Conservation (phyloP, 92 coral and sea anemone genomes). For the Isaurus tuberculatus region DNA sequence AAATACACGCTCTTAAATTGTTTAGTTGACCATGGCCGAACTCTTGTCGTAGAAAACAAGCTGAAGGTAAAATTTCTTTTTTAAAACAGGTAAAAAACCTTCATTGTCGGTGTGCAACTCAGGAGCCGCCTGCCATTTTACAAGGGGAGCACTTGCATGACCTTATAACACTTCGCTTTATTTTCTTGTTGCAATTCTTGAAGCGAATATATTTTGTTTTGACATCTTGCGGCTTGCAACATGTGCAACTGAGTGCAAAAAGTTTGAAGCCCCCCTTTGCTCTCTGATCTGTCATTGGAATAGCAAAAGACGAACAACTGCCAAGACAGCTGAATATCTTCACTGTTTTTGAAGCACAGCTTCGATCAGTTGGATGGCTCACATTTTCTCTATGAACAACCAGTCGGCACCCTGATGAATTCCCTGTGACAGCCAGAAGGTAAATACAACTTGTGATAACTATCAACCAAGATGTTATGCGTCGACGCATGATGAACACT, state of each 20-base stretch:
- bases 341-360: constrained; percentile 13
- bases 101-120: neutral
- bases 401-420: constrained; percentile 9
- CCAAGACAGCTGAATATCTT: constrained; percentile 32
- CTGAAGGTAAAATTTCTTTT: neutral
- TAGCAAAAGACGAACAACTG: constrained; percentile 8
- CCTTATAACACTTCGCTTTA: constrained; percentile 16
- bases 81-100: neutral
- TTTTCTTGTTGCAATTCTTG: constrained; percentile 19
- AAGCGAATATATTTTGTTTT: constrained; percentile 38
- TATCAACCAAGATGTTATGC: constrained; percentile 1
- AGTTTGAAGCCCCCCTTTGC: constrained; percentile 3
- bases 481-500: constrained; percentile 32
- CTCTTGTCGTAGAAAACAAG: neutral
- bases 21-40: neutral
- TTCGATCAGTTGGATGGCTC: constrained; percentile 10
- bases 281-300: constrained; percentile 31
- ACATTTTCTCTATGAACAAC: neutral
- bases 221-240: constrained; percentile 30
- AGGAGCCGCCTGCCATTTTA: constrained; percentile 12
- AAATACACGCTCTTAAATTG: neutral
- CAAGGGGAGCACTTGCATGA: constrained; percentile 32
- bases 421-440: constrained; percentile 7
- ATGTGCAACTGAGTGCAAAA: constrained; percentile 10
- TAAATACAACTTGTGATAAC: neutral